These are phyloP conservation scores for Enteromius trimaculatus DNA, from an alignment of 2,797 vertebrate species.

Conservation along the genomic window DNA sequence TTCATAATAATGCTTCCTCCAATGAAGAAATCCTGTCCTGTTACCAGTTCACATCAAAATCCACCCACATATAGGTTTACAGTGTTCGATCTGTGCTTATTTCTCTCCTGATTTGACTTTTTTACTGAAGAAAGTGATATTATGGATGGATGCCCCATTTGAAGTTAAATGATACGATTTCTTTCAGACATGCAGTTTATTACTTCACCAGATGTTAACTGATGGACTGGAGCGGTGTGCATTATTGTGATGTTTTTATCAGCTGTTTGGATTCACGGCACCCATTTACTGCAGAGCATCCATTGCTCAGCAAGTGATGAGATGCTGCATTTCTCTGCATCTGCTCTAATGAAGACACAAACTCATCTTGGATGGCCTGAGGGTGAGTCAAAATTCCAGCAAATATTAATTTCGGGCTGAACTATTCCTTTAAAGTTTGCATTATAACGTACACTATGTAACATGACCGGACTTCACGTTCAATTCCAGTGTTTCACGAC, in stretches of 20 bases:
- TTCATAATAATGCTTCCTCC: neutral
- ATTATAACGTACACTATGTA: neutral
- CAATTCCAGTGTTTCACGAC: slow-evolving; percentile 28
- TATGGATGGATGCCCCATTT: neutral
- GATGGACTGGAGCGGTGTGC: neutral
- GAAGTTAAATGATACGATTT: neutral
- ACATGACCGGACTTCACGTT: slow-evolving; percentile 45
- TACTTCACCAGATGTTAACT: neutral
- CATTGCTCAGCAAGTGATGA: neutral
- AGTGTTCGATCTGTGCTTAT: neutral
- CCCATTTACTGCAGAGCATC: neutral
- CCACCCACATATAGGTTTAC: neutral
- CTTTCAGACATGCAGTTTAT: neutral
- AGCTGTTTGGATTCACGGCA: neutral
- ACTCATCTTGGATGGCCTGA: neutral
- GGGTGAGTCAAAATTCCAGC: neutral
- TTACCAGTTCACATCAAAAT: neutral
- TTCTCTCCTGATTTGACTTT: neutral
- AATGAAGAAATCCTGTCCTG: neutral
- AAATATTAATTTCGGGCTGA: neutral
- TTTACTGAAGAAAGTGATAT: neutral
- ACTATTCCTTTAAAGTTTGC: neutral
- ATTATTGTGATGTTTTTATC: neutral
- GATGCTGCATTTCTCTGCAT: neutral
- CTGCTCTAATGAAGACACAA: neutral